Percentiles rank a stretch among this genome's conserved stretches.
phyloP scores from a whole-genome alignment of 92 coral and sea anemone genomes.

The Palythoa grandis region DNA sequence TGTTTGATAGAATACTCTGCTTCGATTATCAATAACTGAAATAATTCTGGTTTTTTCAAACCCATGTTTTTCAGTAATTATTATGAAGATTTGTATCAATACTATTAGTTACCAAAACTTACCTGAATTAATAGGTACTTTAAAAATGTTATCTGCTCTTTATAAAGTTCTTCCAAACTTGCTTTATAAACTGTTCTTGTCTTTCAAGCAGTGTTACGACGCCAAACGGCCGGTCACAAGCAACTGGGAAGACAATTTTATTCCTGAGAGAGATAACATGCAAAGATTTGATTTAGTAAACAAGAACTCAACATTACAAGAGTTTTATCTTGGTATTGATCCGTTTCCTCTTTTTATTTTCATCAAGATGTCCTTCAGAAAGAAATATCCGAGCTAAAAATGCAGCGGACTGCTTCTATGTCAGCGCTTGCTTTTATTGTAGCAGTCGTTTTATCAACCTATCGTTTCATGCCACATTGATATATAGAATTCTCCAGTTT shows the following conservation, averaged over 20 bases:
- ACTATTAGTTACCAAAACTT: too few relatives aligned
- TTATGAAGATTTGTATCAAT: too few relatives aligned
- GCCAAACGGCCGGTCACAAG: neutral
- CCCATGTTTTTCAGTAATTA: too few relatives aligned
- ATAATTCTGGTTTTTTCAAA: too few relatives aligned
- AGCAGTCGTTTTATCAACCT: too few relatives aligned
- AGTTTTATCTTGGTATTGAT: neutral
- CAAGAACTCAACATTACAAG: neutral
- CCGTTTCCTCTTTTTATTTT: neutral
- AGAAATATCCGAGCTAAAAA: neutral
- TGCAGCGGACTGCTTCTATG: neutral
- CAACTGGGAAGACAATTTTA: neutral
- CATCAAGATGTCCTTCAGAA: neutral
- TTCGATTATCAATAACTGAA: too few relatives aligned
- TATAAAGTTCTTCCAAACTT: neutral
- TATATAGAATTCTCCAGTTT: too few relatives aligned
- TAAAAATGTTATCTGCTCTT: too few relatives aligned
- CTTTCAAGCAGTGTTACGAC: neutral
- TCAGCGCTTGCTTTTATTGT: neutral
- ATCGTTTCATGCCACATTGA: too few relatives aligned
- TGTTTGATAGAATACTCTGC: too few relatives aligned
- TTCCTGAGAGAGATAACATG: conserved; percentile 13
- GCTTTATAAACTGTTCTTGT: neutral
- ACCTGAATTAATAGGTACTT: too few relatives aligned
- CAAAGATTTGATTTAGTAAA: neutral